Evolutionary conservation across 2,113 vertebrate species (phyloP).

Genomic region (Turnix velox): DNA sequence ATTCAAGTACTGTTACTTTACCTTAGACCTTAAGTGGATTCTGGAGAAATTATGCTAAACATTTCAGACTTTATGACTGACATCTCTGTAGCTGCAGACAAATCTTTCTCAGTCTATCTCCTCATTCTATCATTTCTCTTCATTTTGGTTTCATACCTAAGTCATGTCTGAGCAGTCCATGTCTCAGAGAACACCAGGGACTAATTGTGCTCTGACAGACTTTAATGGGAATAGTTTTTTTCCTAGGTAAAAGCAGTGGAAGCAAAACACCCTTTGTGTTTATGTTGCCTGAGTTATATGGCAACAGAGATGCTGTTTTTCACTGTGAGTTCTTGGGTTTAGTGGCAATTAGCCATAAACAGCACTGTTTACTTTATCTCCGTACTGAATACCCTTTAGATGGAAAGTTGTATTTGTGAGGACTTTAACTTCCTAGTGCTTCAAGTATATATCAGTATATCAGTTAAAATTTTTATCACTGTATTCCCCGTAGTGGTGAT

Average conservation of each 20-base stretch:
- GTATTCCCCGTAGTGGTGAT: not conserved
- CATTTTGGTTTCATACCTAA: slow-evolving; percentile 50
- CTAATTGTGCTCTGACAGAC: slow-evolving; percentile 68
- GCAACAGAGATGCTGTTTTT: not conserved
- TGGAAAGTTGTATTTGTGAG: not conserved
- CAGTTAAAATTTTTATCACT: not conserved
- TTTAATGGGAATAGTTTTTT: slow-evolving; percentile 62
- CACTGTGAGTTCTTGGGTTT: not conserved
- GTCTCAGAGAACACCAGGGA: not conserved
- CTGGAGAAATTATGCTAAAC: not conserved
- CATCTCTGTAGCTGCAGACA: not conserved
- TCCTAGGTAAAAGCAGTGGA: slow-evolving; percentile 18
- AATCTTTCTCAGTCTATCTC: not conserved
- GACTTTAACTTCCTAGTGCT: not conserved
- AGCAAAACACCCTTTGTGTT: slow-evolving; percentile 1
- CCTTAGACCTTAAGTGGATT: not conserved
- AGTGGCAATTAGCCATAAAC: not conserved
- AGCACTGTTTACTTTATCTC: not conserved
- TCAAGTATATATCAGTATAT: not conserved
- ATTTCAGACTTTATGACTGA: not conserved
- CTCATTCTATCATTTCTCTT: slow-evolving; percentile 45
- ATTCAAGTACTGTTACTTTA: not conserved
- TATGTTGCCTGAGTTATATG: not conserved
- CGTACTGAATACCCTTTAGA: not conserved
- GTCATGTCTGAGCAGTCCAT: slow-evolving; percentile 44